These are phyloP conservation scores for Slavum lentiscoides DNA, from an alignment of 2,888 invertebrate species.

Conservation along the genomic window DNA sequence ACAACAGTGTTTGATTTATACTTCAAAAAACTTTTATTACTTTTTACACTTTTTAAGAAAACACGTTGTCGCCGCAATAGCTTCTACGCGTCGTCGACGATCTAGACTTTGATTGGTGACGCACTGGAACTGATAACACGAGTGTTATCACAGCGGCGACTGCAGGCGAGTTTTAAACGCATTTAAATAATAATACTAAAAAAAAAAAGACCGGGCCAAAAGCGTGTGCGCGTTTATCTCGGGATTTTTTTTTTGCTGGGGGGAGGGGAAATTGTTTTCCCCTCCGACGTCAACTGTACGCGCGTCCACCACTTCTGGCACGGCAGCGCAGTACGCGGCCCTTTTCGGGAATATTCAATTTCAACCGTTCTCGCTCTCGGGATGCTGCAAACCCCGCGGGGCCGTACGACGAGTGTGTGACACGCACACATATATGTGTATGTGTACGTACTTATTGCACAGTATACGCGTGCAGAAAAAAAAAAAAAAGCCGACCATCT, in stretches of 20 bases:
- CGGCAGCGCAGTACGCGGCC: neutral
- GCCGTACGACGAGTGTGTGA: conserved; percentile 8
- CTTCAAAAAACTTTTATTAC: too few relatives aligned
- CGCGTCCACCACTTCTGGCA: neutral
- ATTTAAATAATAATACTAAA: too few relatives aligned
- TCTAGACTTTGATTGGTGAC: too few relatives aligned
- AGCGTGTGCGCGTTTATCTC: conserved; percentile 21
- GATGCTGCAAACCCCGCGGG: conserved; percentile 17
- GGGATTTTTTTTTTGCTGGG: conserved; percentile 39
- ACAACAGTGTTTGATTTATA: too few relatives aligned
- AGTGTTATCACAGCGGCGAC: too few relatives aligned
- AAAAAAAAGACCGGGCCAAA: neutral
- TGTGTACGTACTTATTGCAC: neutral
- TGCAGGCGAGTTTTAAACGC: too few relatives aligned
- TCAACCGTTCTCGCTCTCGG: conserved; percentile 35
- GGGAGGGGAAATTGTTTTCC: conserved; percentile 13
- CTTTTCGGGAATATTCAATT: conserved; percentile 38
- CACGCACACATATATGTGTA: too few relatives aligned
- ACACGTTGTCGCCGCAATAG: too few relatives aligned
- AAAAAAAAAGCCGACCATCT: conserved; percentile 24
- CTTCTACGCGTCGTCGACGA: too few relatives aligned
- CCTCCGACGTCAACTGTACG: neutral
- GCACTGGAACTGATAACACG: too few relatives aligned
- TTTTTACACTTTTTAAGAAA: too few relatives aligned
- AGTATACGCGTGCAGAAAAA: conserved; percentile 18